A percentile compares a stretch with the other conserved stretches of the same genome.
Evolutionary conservation across 2,797 vertebrate species (phyloP).

Genomic region (Philypnodon macrostomus): DNA sequence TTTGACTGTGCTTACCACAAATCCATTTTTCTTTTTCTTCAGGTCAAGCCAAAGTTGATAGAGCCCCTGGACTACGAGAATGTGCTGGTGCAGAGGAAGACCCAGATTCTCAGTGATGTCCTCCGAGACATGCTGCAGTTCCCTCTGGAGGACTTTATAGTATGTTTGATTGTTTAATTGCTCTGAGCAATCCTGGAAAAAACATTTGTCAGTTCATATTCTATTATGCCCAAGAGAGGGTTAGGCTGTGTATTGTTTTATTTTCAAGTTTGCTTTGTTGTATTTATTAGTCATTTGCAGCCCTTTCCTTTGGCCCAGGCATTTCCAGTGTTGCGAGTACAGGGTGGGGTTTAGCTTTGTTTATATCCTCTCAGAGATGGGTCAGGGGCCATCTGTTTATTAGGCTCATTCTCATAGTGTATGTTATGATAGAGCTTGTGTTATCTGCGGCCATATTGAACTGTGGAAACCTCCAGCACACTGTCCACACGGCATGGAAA

Average conservation of each 20-base stretch:
- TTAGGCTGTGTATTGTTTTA: conserved; percentile 26
- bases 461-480: conserved; percentile 43
- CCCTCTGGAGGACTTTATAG: conserved; percentile 96
- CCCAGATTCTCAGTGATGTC: conserved; percentile 94
- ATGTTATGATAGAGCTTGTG: conserved; percentile 60
- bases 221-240: background rate
- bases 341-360: conserved; percentile 49
- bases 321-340: conserved; percentile 30
- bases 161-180: conserved; percentile 58
- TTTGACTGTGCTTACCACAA: background rate
- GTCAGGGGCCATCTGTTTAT: conserved; percentile 58
- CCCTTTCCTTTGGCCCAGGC: conserved; percentile 30
- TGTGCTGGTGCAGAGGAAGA: conserved; percentile 95
- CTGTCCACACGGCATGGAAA: conserved; percentile 59
- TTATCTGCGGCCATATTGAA: conserved; percentile 55
- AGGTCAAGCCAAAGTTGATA: conserved; percentile 96
- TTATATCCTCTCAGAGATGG: conserved; percentile 22
- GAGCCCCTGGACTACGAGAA: conserved; percentile 98
- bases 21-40: conserved; percentile 29
- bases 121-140: conserved; percentile 97
- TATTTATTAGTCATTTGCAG: conserved; percentile 42
- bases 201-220: background rate
- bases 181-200: background rate
- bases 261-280: conserved; percentile 37
- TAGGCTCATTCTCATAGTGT: too few relatives aligned